A percentile compares a stretch with the other conserved stretches of the same genome.
Conservation (phyloP, 2,113 vertebrate species). For the Chaenocephalus aceratus region DNA sequence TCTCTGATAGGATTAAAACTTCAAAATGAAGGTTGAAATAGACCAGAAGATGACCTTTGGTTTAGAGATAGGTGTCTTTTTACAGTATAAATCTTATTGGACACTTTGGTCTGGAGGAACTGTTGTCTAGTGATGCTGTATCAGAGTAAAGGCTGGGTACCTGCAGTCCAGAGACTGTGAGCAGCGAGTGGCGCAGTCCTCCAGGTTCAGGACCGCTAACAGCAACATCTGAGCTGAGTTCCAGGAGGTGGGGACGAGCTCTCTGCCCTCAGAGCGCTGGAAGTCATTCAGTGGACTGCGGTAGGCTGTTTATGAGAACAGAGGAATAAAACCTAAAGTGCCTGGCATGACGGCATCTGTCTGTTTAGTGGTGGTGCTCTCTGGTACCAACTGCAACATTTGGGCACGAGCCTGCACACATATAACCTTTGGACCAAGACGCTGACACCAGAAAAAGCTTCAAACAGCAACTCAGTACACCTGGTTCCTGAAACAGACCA, state of each 20-base stretch:
- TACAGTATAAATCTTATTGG: too few relatives aligned
- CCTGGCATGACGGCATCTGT: background rate
- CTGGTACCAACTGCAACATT: constrained; percentile 56
- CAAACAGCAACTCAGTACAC: constrained; percentile 24
- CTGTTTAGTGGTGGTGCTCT: constrained; percentile 6
- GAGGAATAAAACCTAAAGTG: constrained; percentile 14
- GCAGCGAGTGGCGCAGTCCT: constrained; percentile 91
- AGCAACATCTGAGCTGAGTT: constrained; percentile 35
- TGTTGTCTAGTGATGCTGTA: background rate
- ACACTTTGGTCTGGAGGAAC: background rate
- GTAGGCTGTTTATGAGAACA: constrained; percentile 78
- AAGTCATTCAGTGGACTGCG: constrained; percentile 93
- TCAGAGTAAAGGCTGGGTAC: constrained; percentile 67
- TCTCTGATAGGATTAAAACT: too few relatives aligned
- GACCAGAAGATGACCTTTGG: too few relatives aligned
- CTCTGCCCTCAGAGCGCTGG: constrained; percentile 90
- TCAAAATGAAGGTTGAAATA: too few relatives aligned
- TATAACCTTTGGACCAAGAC: constrained; percentile 78
- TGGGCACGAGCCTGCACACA: constrained; percentile 65
- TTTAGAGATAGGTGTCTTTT: too few relatives aligned
- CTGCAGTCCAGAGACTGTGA: constrained; percentile 86
- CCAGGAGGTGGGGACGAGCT: constrained; percentile 80
- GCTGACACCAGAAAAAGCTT: constrained; percentile 16
- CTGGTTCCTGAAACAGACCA: constrained; percentile 1
- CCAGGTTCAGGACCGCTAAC: constrained; percentile 76